These are phyloP conservation scores for Zaprionus inermis DNA, from an alignment of 1,140 invertebrate genomes.

Conservation along the genomic window DNA sequence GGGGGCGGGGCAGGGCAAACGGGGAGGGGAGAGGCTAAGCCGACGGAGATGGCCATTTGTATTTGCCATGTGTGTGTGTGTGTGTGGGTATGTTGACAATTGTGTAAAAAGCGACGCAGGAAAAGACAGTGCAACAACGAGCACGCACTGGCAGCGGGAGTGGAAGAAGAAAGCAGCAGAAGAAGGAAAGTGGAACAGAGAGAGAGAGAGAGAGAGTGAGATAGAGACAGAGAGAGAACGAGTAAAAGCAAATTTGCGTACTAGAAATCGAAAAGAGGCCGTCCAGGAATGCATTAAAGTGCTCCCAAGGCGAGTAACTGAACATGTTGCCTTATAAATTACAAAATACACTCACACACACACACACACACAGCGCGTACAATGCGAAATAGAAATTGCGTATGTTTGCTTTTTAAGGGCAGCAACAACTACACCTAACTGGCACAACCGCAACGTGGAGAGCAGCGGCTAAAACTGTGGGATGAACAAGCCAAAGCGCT, in stretches of 20 bases:
- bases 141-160: not conserved
- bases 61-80: conserved; percentile 46
- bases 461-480: conserved; percentile 7
- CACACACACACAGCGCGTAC: conserved; percentile 25
- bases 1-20: not conserved
- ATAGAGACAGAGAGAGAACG: conserved; percentile 7
- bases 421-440: conserved; percentile 8
- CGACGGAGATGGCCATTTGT: conserved; percentile 39
- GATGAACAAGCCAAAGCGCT: conserved; percentile 52
- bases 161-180: conserved; percentile 3
- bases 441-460: not conserved
- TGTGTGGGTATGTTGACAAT: conserved; percentile 69
- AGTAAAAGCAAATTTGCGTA: conserved; percentile 66
- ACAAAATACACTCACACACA: conserved; percentile 49
- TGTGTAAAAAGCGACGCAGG: conserved; percentile 62
- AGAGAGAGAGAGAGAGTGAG: conserved; percentile 17
- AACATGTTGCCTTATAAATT: conserved; percentile 74
- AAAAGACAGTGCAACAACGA: conserved; percentile 60
- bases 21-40: not conserved
- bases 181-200: conserved; percentile 8
- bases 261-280: conserved; percentile 61
- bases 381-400: conserved; percentile 70
- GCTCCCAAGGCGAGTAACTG: conserved; percentile 50
- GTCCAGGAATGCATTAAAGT: conserved; percentile 60
- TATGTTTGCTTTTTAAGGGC: conserved; percentile 58